These are phyloP conservation scores for Hippopotamyrus pictus DNA, from an alignment of 2,797 vertebrate genomes.

Conservation along the genomic window DNA sequence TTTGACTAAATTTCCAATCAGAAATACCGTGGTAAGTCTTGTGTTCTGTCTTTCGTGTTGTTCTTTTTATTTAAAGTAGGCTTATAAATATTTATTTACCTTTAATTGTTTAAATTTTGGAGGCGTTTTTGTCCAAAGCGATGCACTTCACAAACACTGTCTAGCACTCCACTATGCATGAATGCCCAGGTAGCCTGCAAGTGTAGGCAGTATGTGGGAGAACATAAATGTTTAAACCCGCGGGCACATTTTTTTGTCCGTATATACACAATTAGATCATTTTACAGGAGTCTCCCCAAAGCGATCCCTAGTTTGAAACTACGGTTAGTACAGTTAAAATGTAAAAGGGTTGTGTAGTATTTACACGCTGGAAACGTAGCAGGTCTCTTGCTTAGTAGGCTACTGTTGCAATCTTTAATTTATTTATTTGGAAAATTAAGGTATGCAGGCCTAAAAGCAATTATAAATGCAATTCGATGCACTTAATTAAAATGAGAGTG, in stretches of 20 bases:
- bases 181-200: neutral
- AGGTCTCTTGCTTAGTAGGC: neutral
- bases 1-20: neutral
- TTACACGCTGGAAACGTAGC: neutral
- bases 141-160: neutral
- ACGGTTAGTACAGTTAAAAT: neutral
- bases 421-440: neutral
- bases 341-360: neutral
- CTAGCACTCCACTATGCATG: neutral
- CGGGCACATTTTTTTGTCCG: neutral
- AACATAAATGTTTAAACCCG: neutral
- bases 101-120: neutral
- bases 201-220: neutral
- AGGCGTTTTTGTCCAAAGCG: neutral
- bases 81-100: neutral
- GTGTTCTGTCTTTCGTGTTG: neutral
- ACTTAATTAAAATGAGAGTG: neutral
- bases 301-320: neutral
- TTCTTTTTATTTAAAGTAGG: neutral
- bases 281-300: neutral
- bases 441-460: neutral
- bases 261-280: neutral
- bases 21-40: neutral
- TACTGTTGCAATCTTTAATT: neutral
- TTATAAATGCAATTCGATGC: neutral